Base-by-base conservation (phyloP, 2,113 vertebrate genomes). In the Sula dactylatra region DNA sequence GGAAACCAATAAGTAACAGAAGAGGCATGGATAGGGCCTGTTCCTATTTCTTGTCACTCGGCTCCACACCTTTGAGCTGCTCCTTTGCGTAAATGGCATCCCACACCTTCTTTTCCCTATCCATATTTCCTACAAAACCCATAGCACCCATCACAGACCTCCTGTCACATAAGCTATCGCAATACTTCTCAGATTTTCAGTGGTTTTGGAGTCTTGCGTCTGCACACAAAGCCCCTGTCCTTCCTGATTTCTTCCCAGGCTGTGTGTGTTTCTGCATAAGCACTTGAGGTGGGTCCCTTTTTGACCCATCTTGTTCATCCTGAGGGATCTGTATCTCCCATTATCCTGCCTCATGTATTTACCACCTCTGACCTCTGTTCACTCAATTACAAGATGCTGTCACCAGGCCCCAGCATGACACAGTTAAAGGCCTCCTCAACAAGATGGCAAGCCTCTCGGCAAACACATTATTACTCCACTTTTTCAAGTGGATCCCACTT, bases 191-290 rank as follows among this genome's bases (percentile, higher is more conserved):
- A 52, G 49, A 44, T 64, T 38, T 88, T 47, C 50, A 72, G 29
- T 0, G 1, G 20, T 42, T 29, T 19, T 17, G n/a, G 24, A 50
- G 32, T 44, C 62, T 36, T 26, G 12, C 0, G 1, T 20, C n/a
- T 0, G 0, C 34, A 26, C 3, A 9, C 49, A 82, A 17, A 59
- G 29, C 29, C 17, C 58, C 38, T 36, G 6, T 11, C 67, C 52
- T 50, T 32, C 13, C 31, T 69, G n/a, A 40, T 66, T 80, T 10
- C 79, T 88, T 54, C 38, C 21, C 34, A 16, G n/a, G 17, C 40
- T 59, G 21, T 25, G 24, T 45, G 34, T 26, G 7, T 61, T 67
- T 73, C n/a, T 38, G 6, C 24, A 22, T 8, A 49, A 67, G 19
- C 54, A 25, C 40, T 21, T 22, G 17, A 38, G 3, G 2, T 59